phyloP scores from a whole-genome alignment of 2,888 invertebrate species.

The Scaptomyza flava region DNA sequence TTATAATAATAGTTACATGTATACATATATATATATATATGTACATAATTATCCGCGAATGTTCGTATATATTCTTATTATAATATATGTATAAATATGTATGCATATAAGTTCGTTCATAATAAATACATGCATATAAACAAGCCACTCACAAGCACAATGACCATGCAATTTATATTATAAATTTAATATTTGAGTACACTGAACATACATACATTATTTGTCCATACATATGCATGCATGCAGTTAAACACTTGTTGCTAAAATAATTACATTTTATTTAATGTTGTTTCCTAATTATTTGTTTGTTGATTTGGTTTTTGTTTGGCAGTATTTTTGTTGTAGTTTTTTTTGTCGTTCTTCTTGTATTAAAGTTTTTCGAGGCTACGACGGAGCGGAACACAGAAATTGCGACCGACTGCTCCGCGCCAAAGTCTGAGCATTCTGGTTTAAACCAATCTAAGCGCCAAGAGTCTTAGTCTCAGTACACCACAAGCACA shows the following conservation, averaged over 20 bases:
- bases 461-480: conserved; percentile 46
- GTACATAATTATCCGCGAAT: background rate
- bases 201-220: conserved; percentile 4
- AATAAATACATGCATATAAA: conserved; percentile 5
- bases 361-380: conserved; percentile 27
- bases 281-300: conserved; percentile 5
- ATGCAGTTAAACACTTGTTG: conserved; percentile 49
- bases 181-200: conserved; percentile 5
- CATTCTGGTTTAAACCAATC: conserved; percentile 64
- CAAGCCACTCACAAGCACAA: conserved; percentile 34
- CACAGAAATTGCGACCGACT: conserved; percentile 56
- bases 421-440: conserved; percentile 63
- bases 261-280: conserved; percentile 33
- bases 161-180: conserved; percentile 35
- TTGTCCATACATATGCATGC: conserved; percentile 15
- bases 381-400: conserved; percentile 43
- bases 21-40: background rate
- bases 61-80: background rate
- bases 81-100: conserved; percentile 3
- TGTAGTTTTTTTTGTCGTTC: conserved; percentile 1
- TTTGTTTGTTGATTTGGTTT: conserved; percentile 10
- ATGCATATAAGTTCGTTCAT: background rate
- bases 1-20: conserved; percentile 6
- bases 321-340: conserved; percentile 14
- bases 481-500: conserved; percentile 13